Evolutionary conservation across 2,113 vertebrate species (phyloP).

Genomic region (Machaerirhynchus nigripectus): DNA sequence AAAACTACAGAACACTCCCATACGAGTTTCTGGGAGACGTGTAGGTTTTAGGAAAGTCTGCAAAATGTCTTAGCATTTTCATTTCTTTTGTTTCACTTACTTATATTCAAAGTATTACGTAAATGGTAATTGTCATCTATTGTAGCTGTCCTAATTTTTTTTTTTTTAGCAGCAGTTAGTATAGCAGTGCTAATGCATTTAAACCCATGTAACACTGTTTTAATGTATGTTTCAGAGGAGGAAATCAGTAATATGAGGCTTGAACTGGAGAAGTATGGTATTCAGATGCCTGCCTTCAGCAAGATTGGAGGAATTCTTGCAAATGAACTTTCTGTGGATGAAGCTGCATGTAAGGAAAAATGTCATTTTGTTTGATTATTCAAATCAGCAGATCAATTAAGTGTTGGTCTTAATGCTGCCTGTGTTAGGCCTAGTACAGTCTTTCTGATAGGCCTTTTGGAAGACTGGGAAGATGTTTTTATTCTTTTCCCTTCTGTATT

Average conservation of each 20-base stretch:
- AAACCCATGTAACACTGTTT: neutral
- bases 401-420: neutral
- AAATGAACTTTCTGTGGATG: slow-evolving; percentile 95
- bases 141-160: neutral
- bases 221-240: slow-evolving; percentile 80
- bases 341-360: slow-evolving; percentile 88
- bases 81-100: neutral
- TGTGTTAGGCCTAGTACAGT: neutral
- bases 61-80: neutral
- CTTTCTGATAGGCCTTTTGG: neutral
- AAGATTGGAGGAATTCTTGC: slow-evolving; percentile 98
- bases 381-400: neutral
- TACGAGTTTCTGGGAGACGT: neutral
- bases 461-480: neutral
- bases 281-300: slow-evolving; percentile 98
- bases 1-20: neutral
- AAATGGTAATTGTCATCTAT: neutral
- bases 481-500: neutral
- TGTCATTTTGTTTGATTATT: neutral
- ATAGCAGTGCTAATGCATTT: neutral
- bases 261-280: slow-evolving; percentile 97
- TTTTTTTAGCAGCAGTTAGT: neutral
- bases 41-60: neutral
- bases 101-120: neutral
- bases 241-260: slow-evolving; percentile 98